Percentiles rank a stretch among this genome's conserved stretches.
phyloP scores from a whole-genome alignment of 2,797 vertebrate species.

The Antennarius maculatus region DNA sequence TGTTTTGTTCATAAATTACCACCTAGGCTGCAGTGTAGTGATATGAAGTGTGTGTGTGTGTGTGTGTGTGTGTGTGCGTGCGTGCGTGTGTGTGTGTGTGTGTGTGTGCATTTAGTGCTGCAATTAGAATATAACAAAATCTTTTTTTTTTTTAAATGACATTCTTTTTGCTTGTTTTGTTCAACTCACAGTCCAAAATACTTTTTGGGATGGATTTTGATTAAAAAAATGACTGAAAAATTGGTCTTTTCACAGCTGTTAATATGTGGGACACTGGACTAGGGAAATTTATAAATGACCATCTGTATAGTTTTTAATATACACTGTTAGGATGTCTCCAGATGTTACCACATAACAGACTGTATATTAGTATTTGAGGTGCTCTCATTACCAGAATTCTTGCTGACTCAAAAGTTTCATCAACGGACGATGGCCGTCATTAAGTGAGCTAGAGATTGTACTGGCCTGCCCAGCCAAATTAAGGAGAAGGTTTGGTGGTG shows the following conservation, averaged over 20 bases:
- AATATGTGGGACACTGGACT: too few species aligned
- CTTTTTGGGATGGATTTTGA: too few species aligned
- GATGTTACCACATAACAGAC: neutral
- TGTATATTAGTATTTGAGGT: neutral
- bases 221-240: too few species aligned
- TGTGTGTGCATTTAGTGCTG: neutral
- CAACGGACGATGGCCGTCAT: constrained; percentile 6
- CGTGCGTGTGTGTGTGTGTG: too few species aligned
- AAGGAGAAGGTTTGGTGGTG: constrained; percentile 34
- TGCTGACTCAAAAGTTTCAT: constrained; percentile 43
- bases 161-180: too few species aligned
- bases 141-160: too few species aligned
- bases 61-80: too few species aligned
- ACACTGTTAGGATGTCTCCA: neutral
- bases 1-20: constrained; percentile 7
- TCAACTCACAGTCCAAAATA: too few species aligned
- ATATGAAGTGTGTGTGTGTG: neutral
- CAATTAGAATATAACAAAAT: too few species aligned
- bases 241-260: too few species aligned
- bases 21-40: neutral
- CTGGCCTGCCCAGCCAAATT: constrained; percentile 36
- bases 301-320: neutral
- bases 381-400: constrained; percentile 2
- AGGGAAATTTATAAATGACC: neutral
- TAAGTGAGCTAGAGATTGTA: constrained; percentile 1